These are phyloP conservation scores for Cranoglanis bouderius DNA, from an alignment of 2,113 vertebrate species.

Conservation along the genomic window DNA sequence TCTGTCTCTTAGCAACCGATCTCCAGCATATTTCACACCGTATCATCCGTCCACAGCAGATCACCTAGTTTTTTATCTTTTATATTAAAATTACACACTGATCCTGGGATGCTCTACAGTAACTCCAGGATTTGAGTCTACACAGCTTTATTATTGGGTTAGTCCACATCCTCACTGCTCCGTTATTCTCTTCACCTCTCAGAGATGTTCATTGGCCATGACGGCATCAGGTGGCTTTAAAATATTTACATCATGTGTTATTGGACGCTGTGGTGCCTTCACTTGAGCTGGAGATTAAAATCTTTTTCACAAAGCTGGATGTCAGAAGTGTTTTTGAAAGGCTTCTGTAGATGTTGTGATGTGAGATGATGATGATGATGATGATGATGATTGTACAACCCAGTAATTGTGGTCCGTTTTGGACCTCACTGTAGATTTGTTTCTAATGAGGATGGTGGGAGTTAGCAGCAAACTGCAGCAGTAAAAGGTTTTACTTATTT, in stretches of 20 bases:
- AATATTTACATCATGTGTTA: slow-evolving; percentile 67
- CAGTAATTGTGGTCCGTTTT: background rate
- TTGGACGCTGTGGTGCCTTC: slow-evolving; percentile 46
- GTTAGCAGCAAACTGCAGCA: background rate
- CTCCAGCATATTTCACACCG: slow-evolving; percentile 35
- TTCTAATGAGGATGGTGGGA: background rate
- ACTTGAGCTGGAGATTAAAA: slow-evolving; percentile 1
- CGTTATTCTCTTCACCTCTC: slow-evolving; percentile 37
- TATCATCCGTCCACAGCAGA: background rate
- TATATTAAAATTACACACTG: background rate
- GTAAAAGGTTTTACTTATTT: background rate
- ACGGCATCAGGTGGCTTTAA: slow-evolving; percentile 62
- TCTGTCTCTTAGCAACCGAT: slow-evolving; percentile 62
- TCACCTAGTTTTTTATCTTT: background rate
- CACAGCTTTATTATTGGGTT: background rate
- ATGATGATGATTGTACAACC: background rate
- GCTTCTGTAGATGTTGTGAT: background rate
- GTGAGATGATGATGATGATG: too few species aligned
- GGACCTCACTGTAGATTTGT: background rate
- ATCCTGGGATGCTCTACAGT: background rate
- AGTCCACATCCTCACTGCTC: background rate
- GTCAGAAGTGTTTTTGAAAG: background rate
- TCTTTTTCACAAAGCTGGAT: background rate
- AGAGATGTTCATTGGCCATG: slow-evolving; percentile 17
- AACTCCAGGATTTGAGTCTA: background rate